These are phyloP conservation scores for Hypselothyrea guttata DNA, from an alignment of 2,888 invertebrate genomes.

Conservation along the genomic window DNA sequence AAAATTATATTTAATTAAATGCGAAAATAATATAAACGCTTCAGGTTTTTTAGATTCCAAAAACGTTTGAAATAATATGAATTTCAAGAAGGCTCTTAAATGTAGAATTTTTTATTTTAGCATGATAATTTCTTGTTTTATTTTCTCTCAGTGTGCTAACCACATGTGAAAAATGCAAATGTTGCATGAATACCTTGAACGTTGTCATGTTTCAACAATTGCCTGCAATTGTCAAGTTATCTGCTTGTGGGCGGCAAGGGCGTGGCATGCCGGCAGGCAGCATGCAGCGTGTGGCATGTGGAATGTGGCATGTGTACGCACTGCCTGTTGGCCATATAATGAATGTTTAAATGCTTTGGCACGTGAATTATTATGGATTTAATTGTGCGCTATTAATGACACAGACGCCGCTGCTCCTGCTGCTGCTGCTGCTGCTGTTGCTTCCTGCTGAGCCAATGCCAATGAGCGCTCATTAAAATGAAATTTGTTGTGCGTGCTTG, in stretches of 20 bases:
- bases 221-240: slow-evolving; percentile 22
- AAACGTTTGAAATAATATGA: too few species aligned
- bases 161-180: slow-evolving; percentile 68
- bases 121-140: too few species aligned
- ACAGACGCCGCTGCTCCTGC: slow-evolving; percentile 17
- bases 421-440: slow-evolving; percentile 4
- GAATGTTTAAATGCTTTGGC: slow-evolving; percentile 59
- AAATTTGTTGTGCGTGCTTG: slow-evolving; percentile 58
- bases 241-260: background rate
- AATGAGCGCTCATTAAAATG: slow-evolving; percentile 68
- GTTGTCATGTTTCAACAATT: slow-evolving; percentile 19
- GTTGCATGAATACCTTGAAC: slow-evolving; percentile 56
- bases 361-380: slow-evolving; percentile 69
- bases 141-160: too few species aligned
- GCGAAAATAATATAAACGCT: too few species aligned
- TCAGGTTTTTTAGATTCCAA: too few species aligned
- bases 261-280: slow-evolving; percentile 25
- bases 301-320: background rate
- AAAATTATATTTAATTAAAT: too few species aligned
- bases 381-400: slow-evolving; percentile 68
- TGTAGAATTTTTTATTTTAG: too few species aligned
- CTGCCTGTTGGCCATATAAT: slow-evolving; percentile 48
- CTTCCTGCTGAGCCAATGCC: slow-evolving; percentile 28
- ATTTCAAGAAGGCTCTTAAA: too few species aligned
- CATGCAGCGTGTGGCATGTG: slow-evolving; percentile 3